Evolutionary conservation across 2,797 vertebrate species (phyloP), one percentile per base, ranked within the genome.

Genomic region (Kryptolebias ocellatus): DNA sequence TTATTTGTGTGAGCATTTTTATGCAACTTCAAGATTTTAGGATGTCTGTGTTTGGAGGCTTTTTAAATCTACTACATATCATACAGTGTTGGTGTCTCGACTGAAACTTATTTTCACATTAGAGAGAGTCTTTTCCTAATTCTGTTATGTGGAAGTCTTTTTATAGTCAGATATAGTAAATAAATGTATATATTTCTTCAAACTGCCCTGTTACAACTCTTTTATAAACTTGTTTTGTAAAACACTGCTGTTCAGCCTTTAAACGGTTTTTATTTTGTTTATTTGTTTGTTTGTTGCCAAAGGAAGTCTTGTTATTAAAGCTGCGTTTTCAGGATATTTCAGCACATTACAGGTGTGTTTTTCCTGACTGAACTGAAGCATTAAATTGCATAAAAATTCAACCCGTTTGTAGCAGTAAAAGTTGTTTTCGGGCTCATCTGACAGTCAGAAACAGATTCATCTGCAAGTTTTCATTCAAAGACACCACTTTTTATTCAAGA

Each of bases 1-100:
- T 90, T 89, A 87, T 90, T 84, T 50, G 54, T 77, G 54, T 64
- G 71, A 73, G 46, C 47, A 39, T 77, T 84, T 85, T 84, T 84
- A 81, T 83, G 75, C 63, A 72, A 67, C 24, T 55, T 62, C 4
- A 65, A 55, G 4, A 37, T 70, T 53, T 79, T 64, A 42, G 20
- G 37, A 62, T 10, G 1, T 70, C 49, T 58, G 24, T 79, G 45
- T 77, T 78, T 45, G 3, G n/a, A 77, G 50, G 45, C 31, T 66
- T 75, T 78, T 67, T 28, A 53, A 73, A 73, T 53, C 45, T 20
- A 56, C 47, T 52, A 54, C 74, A 72, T 74, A 54, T 69, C 52
- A 57, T 60, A 34, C 45, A 62, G 64, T 61, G 39, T 73, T 37
- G 1, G 37, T 53, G 53, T 80, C 39, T 5, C 28, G 29, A 15